Evolutionary conservation across 2,113 vertebrate species (phyloP), one percentile per base, ranked within the genome.

Genomic region (Megalops atlanticus): DNA sequence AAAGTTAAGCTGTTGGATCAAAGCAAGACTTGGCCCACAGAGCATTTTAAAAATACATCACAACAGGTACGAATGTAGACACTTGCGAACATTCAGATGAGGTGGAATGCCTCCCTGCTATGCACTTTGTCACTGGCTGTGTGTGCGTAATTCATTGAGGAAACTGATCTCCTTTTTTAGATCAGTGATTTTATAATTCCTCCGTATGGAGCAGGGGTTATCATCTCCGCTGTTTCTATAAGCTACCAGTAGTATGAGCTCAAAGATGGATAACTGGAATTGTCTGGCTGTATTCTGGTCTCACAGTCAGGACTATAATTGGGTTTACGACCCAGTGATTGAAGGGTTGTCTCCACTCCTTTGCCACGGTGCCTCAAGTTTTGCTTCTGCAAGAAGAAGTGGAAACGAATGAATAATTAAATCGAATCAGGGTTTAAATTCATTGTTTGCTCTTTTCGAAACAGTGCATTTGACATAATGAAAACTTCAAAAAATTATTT

Each of bases 141-240:
- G 86, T 84, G 70, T 85, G 76, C 85, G 86, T 88, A 79, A 89
- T 90, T 90, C 40, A 88, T 85, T 49, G 5, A 27, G 35, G 74
- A n/a, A 69, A 38, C 54, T 7, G n/a, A 68, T 78, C 83, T 84
- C 36, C 3, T 24, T 33, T 81, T 82, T 31, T 64, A 82, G 88
- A 68, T 75, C 78, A 87, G 72, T 79, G 84, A 36, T 81, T 76
- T 54, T 39, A 79, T 81, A 74, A 52, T 81, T 78, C 21, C 74
- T 79, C 35, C 45, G 83, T 40, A 79, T 82, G 10, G 40, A 74
- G 24, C 72, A 74, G 72, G 38, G 72, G 36, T 74, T 41, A 40
- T 31, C 39, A 35, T 36, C 68, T 31, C 35, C 36, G 64, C 52
- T 75, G 49, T 31, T n/a, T 64, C 33, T 39, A 38, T 2, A 18